Percentiles rank a stretch among this genome's conserved stretches.
phyloP scores from a whole-genome alignment of 1,140 invertebrate species.

The Onthophagus taurus region DNA sequence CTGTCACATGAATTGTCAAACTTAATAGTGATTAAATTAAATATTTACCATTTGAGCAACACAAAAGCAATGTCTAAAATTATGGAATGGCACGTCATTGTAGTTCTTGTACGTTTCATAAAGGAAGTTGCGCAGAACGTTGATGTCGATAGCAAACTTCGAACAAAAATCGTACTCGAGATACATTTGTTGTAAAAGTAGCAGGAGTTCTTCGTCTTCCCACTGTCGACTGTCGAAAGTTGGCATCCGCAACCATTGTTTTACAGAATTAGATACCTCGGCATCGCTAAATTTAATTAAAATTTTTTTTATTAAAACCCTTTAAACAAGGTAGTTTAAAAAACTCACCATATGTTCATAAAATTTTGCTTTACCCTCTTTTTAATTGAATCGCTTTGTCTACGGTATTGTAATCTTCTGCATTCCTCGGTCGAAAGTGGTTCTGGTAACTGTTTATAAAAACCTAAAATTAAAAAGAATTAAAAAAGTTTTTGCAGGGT shows the following conservation, averaged over 20 bases:
- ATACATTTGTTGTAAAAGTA: constrained; percentile 77
- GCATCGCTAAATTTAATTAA: constrained; percentile 46
- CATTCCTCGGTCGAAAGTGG: constrained; percentile 48
- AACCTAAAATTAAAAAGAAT: constrained; percentile 41
- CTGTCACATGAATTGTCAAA: no score
- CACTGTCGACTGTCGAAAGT: constrained; percentile 76
- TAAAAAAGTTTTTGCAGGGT: no score
- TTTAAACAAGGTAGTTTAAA: neutral
- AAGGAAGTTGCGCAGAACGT: constrained; percentile 60
- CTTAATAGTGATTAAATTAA: neutral
- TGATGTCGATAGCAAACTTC: constrained; percentile 69
- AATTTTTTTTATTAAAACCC: neutral
- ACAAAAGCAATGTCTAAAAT: constrained; percentile 83
- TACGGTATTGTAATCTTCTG: constrained; percentile 48
- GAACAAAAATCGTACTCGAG: constrained; percentile 64
- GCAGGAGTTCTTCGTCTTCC: constrained; percentile 74
- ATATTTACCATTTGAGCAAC: constrained; percentile 81
- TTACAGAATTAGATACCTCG: constrained; percentile 44
- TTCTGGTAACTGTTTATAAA: constrained; percentile 52
- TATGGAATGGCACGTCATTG: constrained; percentile 84
- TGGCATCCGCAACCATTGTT: constrained; percentile 52
- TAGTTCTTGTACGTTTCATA: constrained; percentile 81
- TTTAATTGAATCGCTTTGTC: constrained; percentile 56
- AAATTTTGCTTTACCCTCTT: constrained; percentile 60
- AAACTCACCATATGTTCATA: constrained; percentile 56